phyloP scores from a whole-genome alignment of 2,888 invertebrate genomes.

The Lycocerus yunnanus region DNA sequence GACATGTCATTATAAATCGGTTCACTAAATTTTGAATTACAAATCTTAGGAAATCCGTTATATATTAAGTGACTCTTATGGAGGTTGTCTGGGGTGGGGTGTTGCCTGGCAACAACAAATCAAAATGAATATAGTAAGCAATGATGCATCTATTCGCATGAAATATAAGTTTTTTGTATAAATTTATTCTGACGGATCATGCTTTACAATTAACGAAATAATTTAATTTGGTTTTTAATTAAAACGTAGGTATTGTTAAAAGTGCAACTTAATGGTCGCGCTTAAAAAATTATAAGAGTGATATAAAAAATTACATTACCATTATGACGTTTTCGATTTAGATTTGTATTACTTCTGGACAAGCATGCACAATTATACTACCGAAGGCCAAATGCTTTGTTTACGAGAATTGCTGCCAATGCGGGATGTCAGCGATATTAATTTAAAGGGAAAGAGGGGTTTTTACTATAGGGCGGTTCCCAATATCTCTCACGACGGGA shows the following conservation, averaged over 20 bases:
- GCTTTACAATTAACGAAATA: not conserved
- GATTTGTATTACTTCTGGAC: constrained; percentile 9
- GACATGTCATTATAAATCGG: constrained; percentile 33
- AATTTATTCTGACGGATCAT: not conserved
- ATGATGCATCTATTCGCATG: constrained; percentile 33
- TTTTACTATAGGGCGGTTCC: constrained; percentile 36
- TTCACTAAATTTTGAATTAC: constrained; percentile 45
- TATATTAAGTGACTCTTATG: constrained; percentile 44
- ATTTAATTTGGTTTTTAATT: not conserved
- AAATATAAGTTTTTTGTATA: constrained; percentile 40
- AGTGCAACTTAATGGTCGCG: not conserved
- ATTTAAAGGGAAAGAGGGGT: constrained; percentile 35
- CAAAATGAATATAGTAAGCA: constrained; percentile 38
- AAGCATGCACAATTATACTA: constrained; percentile 14
- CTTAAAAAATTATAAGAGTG: not conserved
- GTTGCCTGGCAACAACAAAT: constrained; percentile 46
- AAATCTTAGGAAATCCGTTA: constrained; percentile 45
- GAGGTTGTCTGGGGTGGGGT: constrained; percentile 38
- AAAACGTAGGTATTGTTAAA: not conserved
- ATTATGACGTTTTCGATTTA: constrained; percentile 10
- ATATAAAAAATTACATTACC: not conserved
- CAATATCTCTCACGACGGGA: constrained; percentile 42
- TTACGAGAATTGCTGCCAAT: constrained; percentile 15
- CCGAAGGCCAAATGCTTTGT: constrained; percentile 19
- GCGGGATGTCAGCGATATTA: constrained; percentile 34